Evolutionary conservation across 2,888 invertebrate species (phyloP).

Genomic region (Brachyopa scutellaris): DNA sequence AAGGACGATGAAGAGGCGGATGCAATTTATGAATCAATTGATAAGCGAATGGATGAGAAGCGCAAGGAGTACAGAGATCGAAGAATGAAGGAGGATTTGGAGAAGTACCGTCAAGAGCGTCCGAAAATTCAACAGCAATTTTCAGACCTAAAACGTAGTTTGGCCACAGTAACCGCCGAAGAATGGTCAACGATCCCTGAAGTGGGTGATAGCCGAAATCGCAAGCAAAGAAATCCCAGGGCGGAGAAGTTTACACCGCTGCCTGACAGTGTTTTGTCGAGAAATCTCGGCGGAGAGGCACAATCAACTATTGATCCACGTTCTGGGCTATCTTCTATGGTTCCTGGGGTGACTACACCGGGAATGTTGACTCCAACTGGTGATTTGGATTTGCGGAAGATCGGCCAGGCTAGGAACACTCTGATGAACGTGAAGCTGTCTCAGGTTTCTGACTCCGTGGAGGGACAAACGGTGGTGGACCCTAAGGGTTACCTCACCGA

Average conservation of each 20-base stretch:
- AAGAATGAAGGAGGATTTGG: constrained; percentile 94
- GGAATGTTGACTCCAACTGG: constrained; percentile 94
- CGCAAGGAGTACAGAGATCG: constrained; percentile 97
- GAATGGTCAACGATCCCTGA: constrained; percentile 99
- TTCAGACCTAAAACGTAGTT: constrained; percentile 95
- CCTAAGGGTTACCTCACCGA: constrained; percentile 99
- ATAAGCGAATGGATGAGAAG: constrained; percentile 99
- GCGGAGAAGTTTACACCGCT: constrained; percentile 98
- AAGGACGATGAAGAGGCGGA: constrained; percentile 99
- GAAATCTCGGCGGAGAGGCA: constrained; percentile 92
- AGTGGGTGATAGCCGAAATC: constrained; percentile 99
- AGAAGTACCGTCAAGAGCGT: constrained; percentile 97
- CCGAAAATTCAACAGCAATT: constrained; percentile 99
- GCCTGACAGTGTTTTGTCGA: constrained; percentile 96
- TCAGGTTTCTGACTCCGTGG: constrained; percentile 98
- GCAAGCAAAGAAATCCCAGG: constrained; percentile 96
- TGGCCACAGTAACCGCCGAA: constrained; percentile 92
- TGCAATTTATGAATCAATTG: constrained; percentile 98
- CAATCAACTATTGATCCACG: constrained; percentile 90
- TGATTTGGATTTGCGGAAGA: constrained; percentile 98
- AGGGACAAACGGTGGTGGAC: constrained; percentile 99
- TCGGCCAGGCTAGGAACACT: constrained; percentile 99
- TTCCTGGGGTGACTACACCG: constrained; percentile 92
- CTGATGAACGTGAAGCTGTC: constrained; percentile 99
- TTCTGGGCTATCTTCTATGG: constrained; percentile 93